Base-by-base conservation (phyloP, 2,113 vertebrate genomes). In the Odontesthes bonariensis region DNA sequence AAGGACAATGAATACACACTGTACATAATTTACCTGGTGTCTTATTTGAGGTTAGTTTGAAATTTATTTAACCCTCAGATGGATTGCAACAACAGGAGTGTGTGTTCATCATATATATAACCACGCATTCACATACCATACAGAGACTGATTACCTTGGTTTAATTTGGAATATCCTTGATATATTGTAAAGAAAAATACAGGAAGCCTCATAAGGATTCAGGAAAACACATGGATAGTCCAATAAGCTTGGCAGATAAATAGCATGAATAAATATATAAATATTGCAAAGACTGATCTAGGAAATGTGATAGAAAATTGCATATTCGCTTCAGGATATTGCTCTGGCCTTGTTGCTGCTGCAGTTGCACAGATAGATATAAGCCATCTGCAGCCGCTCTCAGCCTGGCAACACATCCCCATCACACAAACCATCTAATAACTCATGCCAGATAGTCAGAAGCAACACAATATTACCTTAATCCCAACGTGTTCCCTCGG, bases 381-480 rank as follows among this genome's bases (percentile, higher is more conserved):
- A 60, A 79, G 78, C 75, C 72, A 82, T 80, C 81, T 85, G 82
- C 69, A 77, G 76, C 77, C 22, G 70, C 71, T 71, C 75, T 35
- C 58, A 67, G 61, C 75, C 20, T 56, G 54, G 67, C 71, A 69
- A 33, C 61, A 14, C 8, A 1, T 75, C 67, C 66, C 69, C 70
- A 83, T 88, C 87, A 69, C 65, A 81, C 67, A 60, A 77, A 79
- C 70, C 76, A 84, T 85, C 84, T 75, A 67, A 76, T 64, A 79
- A 77, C 66, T 64, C 27, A 53, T 70, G 70, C 81, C 86, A 82
- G 69, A 81, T 66, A 65, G 22, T 86, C 72, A 65, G 62, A 89
- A 70, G 74, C 71, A 69, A 46, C 65, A 69, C 70, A 83, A 74
- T 73, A 73, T 77, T 75, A 81, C 67, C 79, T 82, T 55, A 69